Evolutionary conservation across 92 coral and sea anemone genomes (phyloP), one percentile per base, ranked within the genome.

Genomic region (Pocillopora grandis): DNA sequence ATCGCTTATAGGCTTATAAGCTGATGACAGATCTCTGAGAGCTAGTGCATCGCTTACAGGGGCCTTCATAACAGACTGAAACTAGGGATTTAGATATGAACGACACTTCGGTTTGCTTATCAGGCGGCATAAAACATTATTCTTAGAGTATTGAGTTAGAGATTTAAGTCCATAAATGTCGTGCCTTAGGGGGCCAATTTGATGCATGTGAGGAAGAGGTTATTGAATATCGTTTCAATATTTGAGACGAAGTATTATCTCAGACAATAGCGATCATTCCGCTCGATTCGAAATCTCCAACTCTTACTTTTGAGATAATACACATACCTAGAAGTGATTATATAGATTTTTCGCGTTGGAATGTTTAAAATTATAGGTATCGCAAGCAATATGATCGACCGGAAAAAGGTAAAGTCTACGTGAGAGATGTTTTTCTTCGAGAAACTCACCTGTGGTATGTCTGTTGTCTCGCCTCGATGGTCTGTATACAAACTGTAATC

Each of bases 381-480:
- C 36, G 85, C 71, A 20, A 37, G 19, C 33, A 75, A 31, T 42
- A 18, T n/a, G n/a, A 68, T 42, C 72, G 49, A 75, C 57, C 67
- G 49, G 27, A 23, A 56, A 15, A 16, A 14, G 12, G 62, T 42
- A 3, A 1, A 21, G 17, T 23, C 66, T 58, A 58, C 52, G 37
- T 58, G 9, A 10, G 21, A 27, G 66, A 12, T 35, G 23, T 36
- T 37, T 27, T 42, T 19, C 18, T 58, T 5, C 9, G 10, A 11
- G n/a, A 1, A 12, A 71, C 85, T 81, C 19, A 81, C 85, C 85
- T 60, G n/a, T 60, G 21, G 10, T 58, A 81, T 16, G 59, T 59
- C 3, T 11, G 49, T 71, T 69, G 27, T 36, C 42, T 31, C 49
- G 57, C 77, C 7, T 1, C 1, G 13, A 42, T 71, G 13, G 77